Evolutionary conservation across 2,888 invertebrate species (phyloP), one percentile per base, ranked within the genome.

Genomic region (Spodoptera littoralis): DNA sequence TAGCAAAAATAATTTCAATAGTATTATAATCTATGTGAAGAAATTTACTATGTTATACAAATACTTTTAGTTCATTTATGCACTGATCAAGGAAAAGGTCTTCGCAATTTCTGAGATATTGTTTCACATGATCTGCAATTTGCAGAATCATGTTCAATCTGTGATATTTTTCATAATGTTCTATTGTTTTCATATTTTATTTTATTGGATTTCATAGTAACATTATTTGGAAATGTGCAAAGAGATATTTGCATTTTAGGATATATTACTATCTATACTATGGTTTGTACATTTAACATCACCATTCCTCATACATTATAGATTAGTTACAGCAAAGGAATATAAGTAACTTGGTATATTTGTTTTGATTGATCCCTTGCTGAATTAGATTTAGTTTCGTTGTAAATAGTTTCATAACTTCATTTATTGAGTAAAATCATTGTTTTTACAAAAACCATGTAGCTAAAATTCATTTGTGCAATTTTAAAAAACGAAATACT

Each of bases 211-310:
- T 61, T 68, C 42, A 59, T 70, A 65, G 72, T 74, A 71, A 57
- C 36, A 9, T 36, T 76, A 70, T 55, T 68, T 50, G 22, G 63
- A 61, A 64, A 46, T 52, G 64, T 47, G 65, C 63, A 73, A 78
- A 83, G 83, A 83, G 83, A 84, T 84, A 84, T 84, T 82, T 81
- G 58, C 77, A 74, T 62, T 50, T 57, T 36, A 36, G 8, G 9
- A 36, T 36, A 44, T 45, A 54, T 48, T 44, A 46, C 51, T 12
- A 46, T 49, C 11, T 22, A 11, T 53, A 8, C 18, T 57, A 57
- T 61, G 61, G 51, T 74, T 70, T 61, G 54, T 77, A 58, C 27
- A 46, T 51, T 49, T 41, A 50, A 24, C 48, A 56, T 43, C 43
- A 53, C 22, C 60, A 13, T 57, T 42, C 47, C 42, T 4, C 27